A percentile compares a stretch with the other conserved stretches of the same genome.
phyloP scores from a whole-genome alignment of 2,113 vertebrate genomes.

The Petrocephalus microphthalmus region DNA sequence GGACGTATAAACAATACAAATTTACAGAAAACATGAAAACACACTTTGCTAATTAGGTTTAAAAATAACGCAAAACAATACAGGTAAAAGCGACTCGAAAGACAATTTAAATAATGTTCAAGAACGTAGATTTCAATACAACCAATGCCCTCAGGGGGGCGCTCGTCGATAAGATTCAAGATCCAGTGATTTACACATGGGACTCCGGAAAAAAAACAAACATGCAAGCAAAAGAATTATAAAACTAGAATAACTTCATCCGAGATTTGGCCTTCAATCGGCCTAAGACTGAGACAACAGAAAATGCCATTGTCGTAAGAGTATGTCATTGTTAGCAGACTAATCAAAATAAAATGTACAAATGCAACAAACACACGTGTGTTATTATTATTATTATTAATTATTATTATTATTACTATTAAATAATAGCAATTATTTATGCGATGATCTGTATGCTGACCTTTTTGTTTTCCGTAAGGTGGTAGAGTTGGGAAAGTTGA shows the following conservation, averaged over 20 bases:
- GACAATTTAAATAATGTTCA: conserved; percentile 53
- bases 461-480: conserved; percentile 64
- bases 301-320: conserved; percentile 27
- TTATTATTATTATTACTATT: conserved; percentile 6
- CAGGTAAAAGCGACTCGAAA: not conserved
- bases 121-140: not conserved
- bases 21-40: not conserved
- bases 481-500: conserved; percentile 64
- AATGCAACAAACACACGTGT: not conserved
- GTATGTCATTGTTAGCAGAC: conserved; percentile 25
- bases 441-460: conserved; percentile 48
- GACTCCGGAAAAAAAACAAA: conserved; percentile 22
- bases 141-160: conserved; percentile 50
- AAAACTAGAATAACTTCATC: conserved; percentile 44
- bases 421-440: not conserved
- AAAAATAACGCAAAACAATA: not conserved
- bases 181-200: not conserved
- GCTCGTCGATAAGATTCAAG: conserved; percentile 48
- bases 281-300: conserved; percentile 34
- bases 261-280: conserved; percentile 32
- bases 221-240: conserved; percentile 24
- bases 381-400: conserved; percentile 28
- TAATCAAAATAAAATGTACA: not conserved
- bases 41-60: not conserved
- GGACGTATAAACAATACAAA: not conserved